Evolutionary conservation across 2,888 invertebrate genomes (phyloP).

Genomic region (Agriopis aurantiaria): DNA sequence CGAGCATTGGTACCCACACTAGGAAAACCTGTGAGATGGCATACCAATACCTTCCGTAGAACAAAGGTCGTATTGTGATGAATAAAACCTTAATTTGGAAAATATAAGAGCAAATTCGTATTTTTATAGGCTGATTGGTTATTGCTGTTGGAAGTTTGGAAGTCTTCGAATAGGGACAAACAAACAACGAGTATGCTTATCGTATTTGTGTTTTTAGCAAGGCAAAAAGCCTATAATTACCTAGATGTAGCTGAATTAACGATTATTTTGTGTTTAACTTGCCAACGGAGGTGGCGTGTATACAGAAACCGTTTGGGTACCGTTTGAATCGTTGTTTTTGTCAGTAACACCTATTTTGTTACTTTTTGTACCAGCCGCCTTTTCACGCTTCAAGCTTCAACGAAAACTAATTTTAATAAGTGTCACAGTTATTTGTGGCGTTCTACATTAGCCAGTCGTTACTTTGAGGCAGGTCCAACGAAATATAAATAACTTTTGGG

Average conservation of each 20-base stretch:
- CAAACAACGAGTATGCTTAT: no score
- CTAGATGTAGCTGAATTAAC: not conserved
- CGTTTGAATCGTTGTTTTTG: conserved; percentile 42
- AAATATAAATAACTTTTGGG: conserved; percentile 7
- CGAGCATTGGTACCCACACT: no score
- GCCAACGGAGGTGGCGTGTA: conserved; percentile 9
- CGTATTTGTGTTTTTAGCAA: not conserved
- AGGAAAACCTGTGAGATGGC: no score
- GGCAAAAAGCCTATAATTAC: not conserved
- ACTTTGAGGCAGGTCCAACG: conserved; percentile 1
- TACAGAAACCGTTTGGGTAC: conserved; percentile 35
- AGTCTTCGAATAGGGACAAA: no score
- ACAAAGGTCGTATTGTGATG: no score
- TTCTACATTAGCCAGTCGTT: conserved; percentile 34
- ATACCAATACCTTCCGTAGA: no score
- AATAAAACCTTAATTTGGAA: no score
- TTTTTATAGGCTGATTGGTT: no score
- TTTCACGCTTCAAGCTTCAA: conserved; percentile 50
- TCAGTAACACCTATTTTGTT: conserved; percentile 34
- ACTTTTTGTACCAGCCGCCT: conserved; percentile 45
- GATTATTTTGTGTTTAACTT: not conserved
- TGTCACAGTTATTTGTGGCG: conserved; percentile 43
- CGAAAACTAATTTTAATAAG: conserved; percentile 44
- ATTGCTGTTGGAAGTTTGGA: no score
- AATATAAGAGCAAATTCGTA: no score